phyloP scores from a whole-genome alignment of 2,888 invertebrate species.

The Rhaphigaster nebulosa region DNA sequence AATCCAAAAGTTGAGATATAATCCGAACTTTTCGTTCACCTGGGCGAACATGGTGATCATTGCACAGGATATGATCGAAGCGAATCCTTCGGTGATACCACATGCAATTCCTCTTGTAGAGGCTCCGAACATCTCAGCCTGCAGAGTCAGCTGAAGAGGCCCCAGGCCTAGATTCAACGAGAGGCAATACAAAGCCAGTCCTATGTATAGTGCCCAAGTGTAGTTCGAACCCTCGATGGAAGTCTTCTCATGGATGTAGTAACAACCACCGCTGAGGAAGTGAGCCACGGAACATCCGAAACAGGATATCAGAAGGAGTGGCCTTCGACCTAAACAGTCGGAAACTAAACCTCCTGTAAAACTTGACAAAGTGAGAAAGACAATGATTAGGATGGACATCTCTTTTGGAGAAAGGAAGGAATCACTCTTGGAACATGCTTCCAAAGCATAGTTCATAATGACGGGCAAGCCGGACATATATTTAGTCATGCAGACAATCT shows the following conservation, averaged over 20 bases:
- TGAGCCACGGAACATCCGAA: conserved; percentile 57
- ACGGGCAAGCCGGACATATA: conserved; percentile 57
- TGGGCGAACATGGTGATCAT: conserved; percentile 63
- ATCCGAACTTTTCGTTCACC: conserved; percentile 63
- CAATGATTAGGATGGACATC: conserved; percentile 51
- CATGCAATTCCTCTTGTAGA: conserved; percentile 64
- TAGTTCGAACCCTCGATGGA: conserved; percentile 51
- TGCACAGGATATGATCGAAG: conserved; percentile 62
- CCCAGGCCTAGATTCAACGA: conserved; percentile 63
- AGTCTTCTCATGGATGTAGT: conserved; percentile 61
- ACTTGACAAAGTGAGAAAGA: conserved; percentile 47
- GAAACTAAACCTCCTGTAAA: conserved; percentile 56
- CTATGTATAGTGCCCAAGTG: conserved; percentile 61
- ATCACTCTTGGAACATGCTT: conserved; percentile 54
- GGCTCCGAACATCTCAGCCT: conserved; percentile 65
- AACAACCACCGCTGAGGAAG: conserved; percentile 61
- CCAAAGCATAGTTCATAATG: conserved; percentile 58
- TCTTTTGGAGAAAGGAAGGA: conserved; percentile 9
- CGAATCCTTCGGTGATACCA: conserved; percentile 63
- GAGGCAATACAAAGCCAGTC: conserved; percentile 62
- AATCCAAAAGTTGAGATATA: conserved; percentile 63
- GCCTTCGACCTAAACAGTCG: conserved; percentile 61
- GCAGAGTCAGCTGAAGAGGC: conserved; percentile 64
- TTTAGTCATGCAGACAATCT: conserved; percentile 44
- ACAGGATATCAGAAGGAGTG: conserved; percentile 59